Percentiles rank a stretch among this genome's conserved stretches.
Evolutionary conservation across 2,888 invertebrate species (phyloP).

Genomic region (Tachystola acroxantha): DNA sequence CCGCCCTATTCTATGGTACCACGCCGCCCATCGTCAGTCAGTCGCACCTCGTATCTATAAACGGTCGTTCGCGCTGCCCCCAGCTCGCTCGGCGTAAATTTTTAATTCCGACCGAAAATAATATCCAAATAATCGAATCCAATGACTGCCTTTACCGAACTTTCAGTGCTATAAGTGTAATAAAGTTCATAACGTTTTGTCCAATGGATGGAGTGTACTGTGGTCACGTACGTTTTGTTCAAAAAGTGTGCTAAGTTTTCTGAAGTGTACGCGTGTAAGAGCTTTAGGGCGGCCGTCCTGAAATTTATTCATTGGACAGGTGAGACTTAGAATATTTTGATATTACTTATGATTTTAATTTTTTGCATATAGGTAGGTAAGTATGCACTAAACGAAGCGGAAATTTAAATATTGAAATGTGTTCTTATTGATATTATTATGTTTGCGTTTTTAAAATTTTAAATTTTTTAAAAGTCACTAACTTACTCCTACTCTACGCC

Average conservation of each 20-base stretch:
- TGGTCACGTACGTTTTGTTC: slow-evolving; percentile 14
- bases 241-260: slow-evolving; percentile 48
- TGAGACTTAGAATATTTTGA: slow-evolving; percentile 25
- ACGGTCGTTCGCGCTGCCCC: slow-evolving; percentile 19
- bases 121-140: neutral
- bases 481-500: no score
- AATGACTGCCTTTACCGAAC: slow-evolving; percentile 17
- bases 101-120: slow-evolving; percentile 38
- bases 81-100: slow-evolving; percentile 44
- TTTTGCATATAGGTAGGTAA: no score
- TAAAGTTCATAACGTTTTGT: slow-evolving; percentile 4
- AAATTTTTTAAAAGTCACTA: no score
- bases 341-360: neutral
- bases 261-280: slow-evolving; percentile 54
- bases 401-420: no score
- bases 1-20: slow-evolving; percentile 18
- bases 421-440: no score
- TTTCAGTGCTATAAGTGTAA: slow-evolving; percentile 11
- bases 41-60: slow-evolving; percentile 14
- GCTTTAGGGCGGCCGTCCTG: slow-evolving; percentile 52
- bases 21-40: slow-evolving; percentile 21
- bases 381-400: no score
- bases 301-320: slow-evolving; percentile 53
- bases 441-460: no score
- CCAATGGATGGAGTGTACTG: slow-evolving; percentile 8